Evolutionary conservation across 2,113 vertebrate species (phyloP), one percentile per base, ranked within the genome.

Genomic region (Neomonachus schauinslandi): DNA sequence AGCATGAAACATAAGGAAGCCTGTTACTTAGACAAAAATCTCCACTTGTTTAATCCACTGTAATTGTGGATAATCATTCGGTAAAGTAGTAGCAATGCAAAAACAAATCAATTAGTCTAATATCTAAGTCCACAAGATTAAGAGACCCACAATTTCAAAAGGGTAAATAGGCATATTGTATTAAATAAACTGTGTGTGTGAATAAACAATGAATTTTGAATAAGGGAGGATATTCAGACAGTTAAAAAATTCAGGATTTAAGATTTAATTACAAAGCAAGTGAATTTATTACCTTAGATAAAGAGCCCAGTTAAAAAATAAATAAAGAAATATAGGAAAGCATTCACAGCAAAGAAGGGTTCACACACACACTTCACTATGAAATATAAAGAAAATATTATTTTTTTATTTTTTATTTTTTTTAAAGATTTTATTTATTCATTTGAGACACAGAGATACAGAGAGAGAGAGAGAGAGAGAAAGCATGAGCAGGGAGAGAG

Each of bases 41-140:
- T 95, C 26, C 77, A 31, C 46, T 86, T 16, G 51, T 51, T 82
- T 92, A 95, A 97, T 95, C 90, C n/a, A 14, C 74, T 53, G 1
- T 97, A 92, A 97, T 92, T 96, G 80, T 24, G 74, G 31, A 79
- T 95, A 95, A 97, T 94, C 95, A 90, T 76, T 72, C 13, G n/a
- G 79, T 57, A 69, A 92, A 84, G 93, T 31, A 61, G 76, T 19
- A 83, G 76, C 63, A 77, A 85, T 51, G 71, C 89, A 88, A 93
- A 96, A 93, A 72, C 92, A 97, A 95, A 97, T 94, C 76, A 90
- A 84, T 97, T 97, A 94, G 74, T 51, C 55, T 86, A 57, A 69
- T 49, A 79, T 74, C 86, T 90, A 94, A 98, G 39, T 91, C 83
- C 79, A 80, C 26, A 69, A 39, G 94, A 97, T 96, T 96, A 94